phyloP scores from a whole-genome alignment of 2,113 vertebrate genomes.

The Herpailurus yagouaroundi region DNA sequence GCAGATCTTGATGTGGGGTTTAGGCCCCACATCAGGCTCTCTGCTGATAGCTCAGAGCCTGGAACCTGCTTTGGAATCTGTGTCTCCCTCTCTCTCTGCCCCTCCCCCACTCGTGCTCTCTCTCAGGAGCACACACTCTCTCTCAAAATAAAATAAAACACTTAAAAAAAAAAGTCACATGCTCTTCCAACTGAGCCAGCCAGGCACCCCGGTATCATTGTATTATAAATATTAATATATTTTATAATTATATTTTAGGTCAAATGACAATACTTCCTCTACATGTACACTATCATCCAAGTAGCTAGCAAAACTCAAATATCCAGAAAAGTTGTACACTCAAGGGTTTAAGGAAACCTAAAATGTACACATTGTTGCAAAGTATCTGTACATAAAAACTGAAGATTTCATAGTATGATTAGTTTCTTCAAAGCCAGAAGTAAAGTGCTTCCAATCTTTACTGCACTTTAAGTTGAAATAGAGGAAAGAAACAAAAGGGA shows the following conservation, averaged over 20 bases:
- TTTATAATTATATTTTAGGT: neutral
- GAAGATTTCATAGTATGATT: neutral
- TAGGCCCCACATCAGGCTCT: no score
- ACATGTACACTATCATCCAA: neutral
- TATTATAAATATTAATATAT: neutral
- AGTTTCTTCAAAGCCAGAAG: conserved; percentile 8
- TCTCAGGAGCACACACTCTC: no score
- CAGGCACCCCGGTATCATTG: neutral
- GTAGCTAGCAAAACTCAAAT: conserved; percentile 20
- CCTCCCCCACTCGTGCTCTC: no score
- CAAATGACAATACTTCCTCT: neutral
- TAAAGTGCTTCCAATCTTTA: neutral
- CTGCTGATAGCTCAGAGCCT: no score
- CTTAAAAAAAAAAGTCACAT: no score
- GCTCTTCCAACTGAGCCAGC: neutral
- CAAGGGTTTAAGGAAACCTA: neutral
- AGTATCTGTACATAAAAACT: conserved; percentile 9
- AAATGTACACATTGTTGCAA: neutral
- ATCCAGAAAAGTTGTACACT: neutral
- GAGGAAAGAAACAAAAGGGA: neutral
- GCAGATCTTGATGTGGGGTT: no score
- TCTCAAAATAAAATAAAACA: no score
- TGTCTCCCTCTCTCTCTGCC: no score
- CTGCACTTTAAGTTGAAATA: neutral
- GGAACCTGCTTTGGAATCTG: no score